Percentiles rank a stretch among this genome's conserved stretches.
These are phyloP conservation scores for Embidobia sp. DNA, from an alignment of 2,888 invertebrate genomes.

Conservation along the genomic window DNA sequence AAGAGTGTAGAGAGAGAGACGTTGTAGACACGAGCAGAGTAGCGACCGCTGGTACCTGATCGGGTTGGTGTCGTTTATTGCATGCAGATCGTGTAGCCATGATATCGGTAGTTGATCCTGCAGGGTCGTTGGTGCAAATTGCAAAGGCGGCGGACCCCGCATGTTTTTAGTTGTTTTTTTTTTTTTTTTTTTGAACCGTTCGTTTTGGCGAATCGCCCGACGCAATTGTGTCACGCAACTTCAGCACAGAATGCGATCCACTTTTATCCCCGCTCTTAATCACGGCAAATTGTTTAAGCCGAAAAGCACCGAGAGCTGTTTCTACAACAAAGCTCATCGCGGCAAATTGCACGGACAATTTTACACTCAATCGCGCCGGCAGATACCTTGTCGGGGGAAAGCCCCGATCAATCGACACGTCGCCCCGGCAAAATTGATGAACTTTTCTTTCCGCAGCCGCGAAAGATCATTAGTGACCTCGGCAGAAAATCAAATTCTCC, in stretches of 20 bases:
- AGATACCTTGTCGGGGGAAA: conserved; percentile 15
- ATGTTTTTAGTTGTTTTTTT: no score
- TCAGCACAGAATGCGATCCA: conserved; percentile 9
- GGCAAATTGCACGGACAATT: conserved; percentile 45
- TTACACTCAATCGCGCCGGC: conserved; percentile 28
- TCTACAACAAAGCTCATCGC: no score
- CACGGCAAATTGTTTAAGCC: conserved; percentile 3
- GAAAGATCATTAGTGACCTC: conserved; percentile 63
- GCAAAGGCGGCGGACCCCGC: no score
- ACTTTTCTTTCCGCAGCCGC: conserved; percentile 53
- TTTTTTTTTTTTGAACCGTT: no score
- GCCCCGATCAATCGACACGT: conserved; percentile 46
- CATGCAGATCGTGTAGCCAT: no score
- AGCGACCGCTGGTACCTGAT: no score
- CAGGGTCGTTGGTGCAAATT: no score
- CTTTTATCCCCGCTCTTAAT: conserved; percentile 17
- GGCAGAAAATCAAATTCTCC: conserved; percentile 60
- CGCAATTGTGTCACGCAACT: conserved; percentile 37
- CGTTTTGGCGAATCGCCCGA: conserved; percentile 30
- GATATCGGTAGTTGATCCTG: no score
- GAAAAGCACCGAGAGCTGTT: no score
- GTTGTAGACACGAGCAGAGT: no score
- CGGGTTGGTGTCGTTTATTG: no score
- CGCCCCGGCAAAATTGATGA: conserved; percentile 58
- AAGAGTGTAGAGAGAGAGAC: no score